These are phyloP conservation scores for Chanos chanos DNA, from an alignment of 2,797 vertebrate species.

Conservation along the genomic window DNA sequence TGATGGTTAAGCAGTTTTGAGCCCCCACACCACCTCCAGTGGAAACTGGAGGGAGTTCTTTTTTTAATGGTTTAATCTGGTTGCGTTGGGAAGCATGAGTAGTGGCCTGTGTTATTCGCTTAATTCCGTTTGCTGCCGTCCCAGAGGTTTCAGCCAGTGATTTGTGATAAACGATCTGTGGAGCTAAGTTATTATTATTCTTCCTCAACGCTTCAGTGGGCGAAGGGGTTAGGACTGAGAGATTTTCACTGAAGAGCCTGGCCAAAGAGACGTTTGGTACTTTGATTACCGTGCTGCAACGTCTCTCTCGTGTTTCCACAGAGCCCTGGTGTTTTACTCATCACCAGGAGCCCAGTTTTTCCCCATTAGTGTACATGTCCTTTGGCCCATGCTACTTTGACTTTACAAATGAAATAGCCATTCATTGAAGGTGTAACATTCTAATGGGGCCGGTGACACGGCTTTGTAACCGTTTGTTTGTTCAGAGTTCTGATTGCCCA, in stretches of 20 bases:
- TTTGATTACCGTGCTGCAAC: conserved; percentile 53
- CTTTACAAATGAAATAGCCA: too few relatives aligned
- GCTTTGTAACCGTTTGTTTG: too few relatives aligned
- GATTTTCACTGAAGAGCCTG: conserved; percentile 42
- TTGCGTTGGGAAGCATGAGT: conserved; percentile 10
- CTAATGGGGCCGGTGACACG: too few relatives aligned
- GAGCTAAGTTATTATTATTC: conserved; percentile 59
- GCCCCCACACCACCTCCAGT: conserved; percentile 2
- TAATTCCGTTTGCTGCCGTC: conserved; percentile 43
- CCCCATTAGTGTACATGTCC: too few relatives aligned
- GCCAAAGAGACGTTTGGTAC: conserved; percentile 47
- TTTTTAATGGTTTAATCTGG: conserved; percentile 42
- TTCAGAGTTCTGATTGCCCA: too few relatives aligned
- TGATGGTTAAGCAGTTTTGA: conserved; percentile 19
- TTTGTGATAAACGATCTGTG: conserved; percentile 59
- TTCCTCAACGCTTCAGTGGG: conserved; percentile 33
- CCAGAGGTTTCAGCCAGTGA: conserved; percentile 36
- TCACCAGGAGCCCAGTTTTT: too few relatives aligned
- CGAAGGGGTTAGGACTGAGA: conserved; percentile 56
- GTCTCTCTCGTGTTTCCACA: conserved; percentile 48
- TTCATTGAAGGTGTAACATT: too few relatives aligned
- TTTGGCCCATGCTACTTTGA: too few relatives aligned
- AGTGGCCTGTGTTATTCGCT: conserved; percentile 16
- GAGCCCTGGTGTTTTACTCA: background rate
- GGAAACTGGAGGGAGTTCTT: conserved; percentile 1